Conservation (phyloP, 2,888 invertebrate species). For the Euproctis similis region DNA sequence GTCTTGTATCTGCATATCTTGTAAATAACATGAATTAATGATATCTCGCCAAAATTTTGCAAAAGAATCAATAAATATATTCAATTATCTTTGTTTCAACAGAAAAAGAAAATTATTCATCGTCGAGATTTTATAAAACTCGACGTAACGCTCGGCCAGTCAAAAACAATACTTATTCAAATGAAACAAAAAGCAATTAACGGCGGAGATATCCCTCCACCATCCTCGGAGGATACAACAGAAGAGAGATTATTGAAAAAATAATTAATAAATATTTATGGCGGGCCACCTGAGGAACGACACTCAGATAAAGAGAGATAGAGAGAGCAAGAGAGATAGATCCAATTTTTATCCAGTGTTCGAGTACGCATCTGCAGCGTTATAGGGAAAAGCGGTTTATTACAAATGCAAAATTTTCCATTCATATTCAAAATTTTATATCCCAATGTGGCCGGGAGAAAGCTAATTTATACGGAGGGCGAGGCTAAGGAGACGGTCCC, state of each 20-base stretch:
- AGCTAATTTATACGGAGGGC: conserved; percentile 85
- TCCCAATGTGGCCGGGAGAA: conserved; percentile 80
- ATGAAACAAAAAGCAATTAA: conserved; percentile 76
- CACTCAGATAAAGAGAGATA: too few relatives aligned
- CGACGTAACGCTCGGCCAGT: conserved; percentile 61
- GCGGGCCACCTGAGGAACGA: conserved; percentile 69
- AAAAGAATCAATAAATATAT: conserved; percentile 44
- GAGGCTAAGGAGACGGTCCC: conserved; percentile 63
- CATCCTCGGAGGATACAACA: conserved; percentile 61
- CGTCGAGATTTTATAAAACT: conserved; percentile 61
- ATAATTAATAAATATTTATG: conserved; percentile 77
- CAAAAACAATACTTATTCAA: conserved; percentile 76
- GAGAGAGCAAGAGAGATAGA: too few relatives aligned
- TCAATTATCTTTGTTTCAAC: conserved; percentile 50
- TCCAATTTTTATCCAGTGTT: conserved; percentile 65
- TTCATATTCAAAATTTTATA: conserved; percentile 94
- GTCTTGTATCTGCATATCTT: too few relatives aligned
- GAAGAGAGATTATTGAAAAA: conserved; percentile 75
- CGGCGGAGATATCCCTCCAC: conserved; percentile 69
- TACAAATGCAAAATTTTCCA: conserved; percentile 90
- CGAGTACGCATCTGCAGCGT: conserved; percentile 65
- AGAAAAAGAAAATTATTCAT: conserved; percentile 71
- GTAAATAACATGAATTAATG: conserved; percentile 13
- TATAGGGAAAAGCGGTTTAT: conserved; percentile 81
- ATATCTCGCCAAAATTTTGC: conserved; percentile 22